Conservation (phyloP, 2,797 vertebrate species). For the Allobates femoralis region DNA sequence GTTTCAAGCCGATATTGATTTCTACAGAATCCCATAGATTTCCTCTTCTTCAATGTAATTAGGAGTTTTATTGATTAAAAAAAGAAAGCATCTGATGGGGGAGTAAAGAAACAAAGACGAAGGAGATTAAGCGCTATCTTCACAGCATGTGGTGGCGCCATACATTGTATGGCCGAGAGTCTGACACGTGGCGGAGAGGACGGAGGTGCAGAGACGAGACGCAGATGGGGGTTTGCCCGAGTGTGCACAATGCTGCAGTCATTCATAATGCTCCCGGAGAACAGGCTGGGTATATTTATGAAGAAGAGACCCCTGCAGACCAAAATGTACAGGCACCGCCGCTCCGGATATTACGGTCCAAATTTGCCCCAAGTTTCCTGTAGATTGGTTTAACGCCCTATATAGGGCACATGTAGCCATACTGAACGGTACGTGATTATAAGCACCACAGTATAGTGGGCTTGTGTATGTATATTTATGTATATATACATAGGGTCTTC, state of each 20-base stretch:
- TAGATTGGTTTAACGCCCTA: too few relatives aligned
- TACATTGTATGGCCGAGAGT: neutral
- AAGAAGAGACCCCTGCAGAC: constrained; percentile 25
- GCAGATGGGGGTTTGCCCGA: neutral
- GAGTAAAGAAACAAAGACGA: neutral
- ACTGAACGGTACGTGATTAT: too few relatives aligned
- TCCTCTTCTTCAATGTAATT: constrained; percentile 45
- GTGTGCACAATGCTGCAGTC: constrained; percentile 22
- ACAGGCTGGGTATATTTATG: neutral
- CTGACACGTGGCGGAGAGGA: neutral
- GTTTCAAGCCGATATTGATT: constrained; percentile 4
- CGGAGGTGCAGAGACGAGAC: neutral
- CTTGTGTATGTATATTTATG: too few relatives aligned
- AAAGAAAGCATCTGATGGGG: constrained; percentile 1
- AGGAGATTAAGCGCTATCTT: neutral
- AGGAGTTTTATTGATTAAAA: constrained; percentile 35
- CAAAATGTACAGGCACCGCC: neutral
- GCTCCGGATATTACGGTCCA: neutral
- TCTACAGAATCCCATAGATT: constrained; percentile 27
- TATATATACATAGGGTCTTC: too few relatives aligned
- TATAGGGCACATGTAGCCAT: too few relatives aligned
- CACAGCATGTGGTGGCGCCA: neutral
- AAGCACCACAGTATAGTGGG: too few relatives aligned
- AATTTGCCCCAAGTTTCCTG: too few relatives aligned
- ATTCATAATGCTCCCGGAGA: constrained; percentile 22